Evolutionary conservation across 2,888 invertebrate genomes (phyloP), one percentile per base, ranked within the genome.

Genomic region (Toxonevra muliebris): DNA sequence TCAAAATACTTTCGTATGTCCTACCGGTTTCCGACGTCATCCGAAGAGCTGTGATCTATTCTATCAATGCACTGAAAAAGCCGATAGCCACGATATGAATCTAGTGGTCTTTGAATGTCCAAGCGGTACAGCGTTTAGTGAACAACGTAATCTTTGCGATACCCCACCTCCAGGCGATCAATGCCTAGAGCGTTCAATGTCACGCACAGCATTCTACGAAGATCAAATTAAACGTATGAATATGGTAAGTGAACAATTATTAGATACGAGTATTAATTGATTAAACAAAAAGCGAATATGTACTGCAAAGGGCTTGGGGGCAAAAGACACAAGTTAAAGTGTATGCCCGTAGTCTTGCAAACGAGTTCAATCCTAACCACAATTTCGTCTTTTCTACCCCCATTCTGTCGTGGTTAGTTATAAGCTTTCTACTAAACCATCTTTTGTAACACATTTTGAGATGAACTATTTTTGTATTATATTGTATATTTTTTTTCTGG

Each of bases 31-130:
- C 84, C 89, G 88, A 78, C 87, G 93, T 72, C 94, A 95, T 87
- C 93, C 94, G 0, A 92, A 92, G 80, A 90, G 91, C 79, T 94
- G 94, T 77, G 92, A 93, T 78, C 84, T 93, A 75, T 94, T 94
- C 86, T 95, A 95, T 80, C 94, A 94, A 82, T 95, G 94, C 77
- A 91, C 90, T 17, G 89, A 88, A 74, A 88, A 88, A 67, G 86
- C 88, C 9, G 88, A 89, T 41, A 89, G 86, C 57, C 89, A 90
- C 79, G 91, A 93, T 73, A 85, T 91, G n/a, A 93, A 91, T 80
- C 87, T 94, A 70, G 87, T 92, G 1, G 88, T 90, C 10, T 89
- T 94, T 75, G 90, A 90, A 73, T 95, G 94, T 83, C 93, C 93
- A 12, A 90, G 91, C 73, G 90, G 90, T 68, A 93, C 92, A 0